Percentiles rank a stretch among this genome's conserved stretches.
phyloP scores from a whole-genome alignment of 2,797 vertebrate genomes.

The Chiroxiphia lanceolata region DNA sequence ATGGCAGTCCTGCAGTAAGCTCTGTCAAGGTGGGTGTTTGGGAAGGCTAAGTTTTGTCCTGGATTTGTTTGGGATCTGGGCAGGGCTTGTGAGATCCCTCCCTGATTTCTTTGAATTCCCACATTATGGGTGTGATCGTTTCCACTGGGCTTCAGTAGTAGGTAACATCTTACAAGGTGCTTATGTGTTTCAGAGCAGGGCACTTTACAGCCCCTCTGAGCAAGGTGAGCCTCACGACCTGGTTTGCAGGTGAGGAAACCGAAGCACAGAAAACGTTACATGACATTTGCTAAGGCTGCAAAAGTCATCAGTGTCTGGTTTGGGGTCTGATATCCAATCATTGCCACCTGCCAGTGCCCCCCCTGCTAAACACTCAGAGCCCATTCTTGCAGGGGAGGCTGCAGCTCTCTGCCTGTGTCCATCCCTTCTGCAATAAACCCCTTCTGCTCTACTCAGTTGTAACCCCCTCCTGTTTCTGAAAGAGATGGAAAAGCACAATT shows the following conservation, averaged over 20 bases:
- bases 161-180: not conserved
- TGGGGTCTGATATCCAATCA: not conserved
- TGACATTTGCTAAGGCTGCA: not conserved
- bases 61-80: not conserved
- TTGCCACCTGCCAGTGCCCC: not conserved
- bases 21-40: slow-evolving; percentile 89
- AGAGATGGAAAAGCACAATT: not conserved
- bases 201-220: not conserved
- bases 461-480: not conserved
- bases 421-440: accelerated
- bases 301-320: not conserved
- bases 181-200: not conserved
- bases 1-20: slow-evolving; percentile 93
- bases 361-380: too few species aligned
- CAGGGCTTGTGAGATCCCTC: not conserved
- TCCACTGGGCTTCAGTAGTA: not conserved
- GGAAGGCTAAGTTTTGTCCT: not conserved
- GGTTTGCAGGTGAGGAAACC: not conserved
- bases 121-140: accelerated
- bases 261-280: not conserved
- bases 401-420: not conserved
- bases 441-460: not conserved
- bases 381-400: not conserved
- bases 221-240: not conserved
- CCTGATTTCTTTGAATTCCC: not conserved